Evolutionary conservation across 2,888 invertebrate genomes (phyloP).

Genomic region (Plutella xylostella): DNA sequence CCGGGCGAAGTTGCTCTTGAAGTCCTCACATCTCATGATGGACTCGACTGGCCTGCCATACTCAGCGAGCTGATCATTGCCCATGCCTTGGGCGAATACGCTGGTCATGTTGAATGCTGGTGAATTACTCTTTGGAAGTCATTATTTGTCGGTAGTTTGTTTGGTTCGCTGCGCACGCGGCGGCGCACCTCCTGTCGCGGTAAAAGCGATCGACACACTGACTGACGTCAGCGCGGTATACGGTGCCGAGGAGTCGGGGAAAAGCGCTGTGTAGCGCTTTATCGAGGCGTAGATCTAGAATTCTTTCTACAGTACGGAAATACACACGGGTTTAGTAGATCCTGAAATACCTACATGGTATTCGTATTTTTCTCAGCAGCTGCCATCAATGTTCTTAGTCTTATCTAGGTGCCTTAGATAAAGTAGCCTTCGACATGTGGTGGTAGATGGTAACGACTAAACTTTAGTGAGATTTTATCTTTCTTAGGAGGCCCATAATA

Average conservation of each 20-base stretch:
- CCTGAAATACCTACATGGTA: too few relatives aligned
- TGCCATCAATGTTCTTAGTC: too few relatives aligned
- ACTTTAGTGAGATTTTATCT: too few relatives aligned
- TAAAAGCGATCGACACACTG: conserved; percentile 25
- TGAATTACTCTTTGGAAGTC: conserved; percentile 19
- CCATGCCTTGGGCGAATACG: conserved; percentile 9
- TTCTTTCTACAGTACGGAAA: too few relatives aligned
- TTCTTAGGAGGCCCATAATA: too few relatives aligned
- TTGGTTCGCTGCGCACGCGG: conserved; percentile 19
- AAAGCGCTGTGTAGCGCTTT: too few relatives aligned
- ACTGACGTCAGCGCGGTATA: conserved; percentile 25
- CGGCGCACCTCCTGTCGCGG: conserved; percentile 18
- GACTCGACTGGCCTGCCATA: conserved; percentile 56
- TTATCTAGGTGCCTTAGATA: too few relatives aligned
- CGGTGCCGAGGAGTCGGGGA: neutral
- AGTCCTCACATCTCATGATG: conserved; percentile 61
- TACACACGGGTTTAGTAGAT: too few relatives aligned
- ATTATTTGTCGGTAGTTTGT: conserved; percentile 28
- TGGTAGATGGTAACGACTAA: too few relatives aligned
- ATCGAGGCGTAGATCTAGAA: too few relatives aligned
- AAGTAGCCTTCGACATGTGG: too few relatives aligned
- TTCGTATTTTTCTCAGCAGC: too few relatives aligned
- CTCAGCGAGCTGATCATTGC: conserved; percentile 34
- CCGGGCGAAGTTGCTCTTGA: conserved; percentile 61
- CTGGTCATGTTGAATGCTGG: neutral